Base-by-base conservation (phyloP, 2,888 invertebrate genomes). In the Himalopsyche anomala region DNA sequence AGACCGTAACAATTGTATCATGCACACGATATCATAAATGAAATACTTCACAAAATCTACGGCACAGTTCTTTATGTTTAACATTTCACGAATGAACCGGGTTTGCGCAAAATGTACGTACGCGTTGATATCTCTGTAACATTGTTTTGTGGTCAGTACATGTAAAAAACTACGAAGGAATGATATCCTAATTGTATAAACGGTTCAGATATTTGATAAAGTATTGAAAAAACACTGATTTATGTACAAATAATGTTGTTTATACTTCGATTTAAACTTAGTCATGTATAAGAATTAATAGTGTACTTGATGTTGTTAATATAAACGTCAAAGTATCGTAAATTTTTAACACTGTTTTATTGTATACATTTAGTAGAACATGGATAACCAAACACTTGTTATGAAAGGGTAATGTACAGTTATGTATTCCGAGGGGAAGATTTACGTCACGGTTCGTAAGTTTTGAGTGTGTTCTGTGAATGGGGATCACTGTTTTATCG, bases 121-220 rank as follows among this genome's bases (percentile, higher is more conserved):
- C 74, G 74, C 74, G 74, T 74, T 74, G 74, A 74, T 74, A 74
- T 74, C 74, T 12, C 74, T 15, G 38, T 19, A 74, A 74, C 74
- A 74, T 74, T 74, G 74, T 74, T 36, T 74, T 38, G 74, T 74
- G 74, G 74, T 74, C 38, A 74, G 38, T 11, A 15, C 51, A 15
- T 2, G 11, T 38, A 36, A 38, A n/a, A 38, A 74, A 74, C 38
- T 74, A 38, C 38, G n/a, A 19, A 74, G 38, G 38, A 38, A 74
- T 74, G 74, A 51, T 2, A 51, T 15, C 15, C 12, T 51, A 15
- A 15, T 51, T 12, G 15, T 15, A 51, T 15, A 51, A 28, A 15
- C 74, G 15, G 4, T 74, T 11, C 4, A 19, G 8, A 62, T n/a
- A 15, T 19, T 19, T 62, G 11, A 28, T 19, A 19, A n/a, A 19